phyloP scores from a whole-genome alignment of 2,797 vertebrate genomes.

The Pitangus sulphuratus region DNA sequence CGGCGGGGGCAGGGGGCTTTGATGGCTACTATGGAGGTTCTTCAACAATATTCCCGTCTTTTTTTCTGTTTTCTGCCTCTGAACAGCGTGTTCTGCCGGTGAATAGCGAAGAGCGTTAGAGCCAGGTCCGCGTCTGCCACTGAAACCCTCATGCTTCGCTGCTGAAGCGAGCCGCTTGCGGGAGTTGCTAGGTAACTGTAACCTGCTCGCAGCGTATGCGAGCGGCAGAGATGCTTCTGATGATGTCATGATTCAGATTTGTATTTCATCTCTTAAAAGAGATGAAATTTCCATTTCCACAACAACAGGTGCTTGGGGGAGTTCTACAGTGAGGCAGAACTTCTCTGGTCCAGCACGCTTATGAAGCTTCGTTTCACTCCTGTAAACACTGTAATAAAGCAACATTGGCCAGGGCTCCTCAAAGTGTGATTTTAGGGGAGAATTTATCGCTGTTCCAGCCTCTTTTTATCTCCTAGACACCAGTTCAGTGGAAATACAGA shows the following conservation, averaged over 20 bases:
- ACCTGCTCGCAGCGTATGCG: neutral
- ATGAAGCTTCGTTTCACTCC: neutral
- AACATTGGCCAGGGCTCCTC: neutral
- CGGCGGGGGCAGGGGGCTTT: neutral
- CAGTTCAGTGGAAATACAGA: neutral
- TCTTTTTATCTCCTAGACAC: neutral
- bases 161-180: neutral
- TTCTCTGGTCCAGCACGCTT: neutral
- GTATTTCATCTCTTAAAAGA: neutral
- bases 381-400: neutral
- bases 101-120: neutral
- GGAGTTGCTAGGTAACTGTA: slow-evolving; percentile 63
- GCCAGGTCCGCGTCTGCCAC: neutral
- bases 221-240: neutral
- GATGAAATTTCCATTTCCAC: neutral
- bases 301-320: neutral
- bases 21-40: neutral
- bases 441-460: neutral
- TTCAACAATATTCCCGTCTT: neutral
- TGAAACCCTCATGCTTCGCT: neutral
- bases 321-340: neutral
- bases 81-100: fast-evolving
- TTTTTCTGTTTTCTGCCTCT: neutral
- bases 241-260: slow-evolving; percentile 21
- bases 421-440: neutral